Percentiles rank a stretch among this genome's conserved stretches.
phyloP scores from a whole-genome alignment of 2,797 vertebrate genomes.

The Delichon dasypus region DNA sequence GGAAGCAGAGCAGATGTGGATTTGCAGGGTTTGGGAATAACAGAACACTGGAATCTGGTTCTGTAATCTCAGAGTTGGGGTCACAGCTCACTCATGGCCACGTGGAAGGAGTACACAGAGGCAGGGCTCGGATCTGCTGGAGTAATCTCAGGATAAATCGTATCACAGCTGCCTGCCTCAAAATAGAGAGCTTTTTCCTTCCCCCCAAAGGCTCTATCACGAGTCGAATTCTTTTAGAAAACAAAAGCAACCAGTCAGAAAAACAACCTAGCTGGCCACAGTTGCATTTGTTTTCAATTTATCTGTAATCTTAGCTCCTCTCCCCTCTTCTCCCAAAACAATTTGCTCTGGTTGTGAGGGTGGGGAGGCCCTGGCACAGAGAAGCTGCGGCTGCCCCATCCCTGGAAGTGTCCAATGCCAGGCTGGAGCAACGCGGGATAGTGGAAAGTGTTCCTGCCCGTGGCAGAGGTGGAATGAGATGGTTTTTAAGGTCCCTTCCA shows the following conservation, averaged over 20 bases:
- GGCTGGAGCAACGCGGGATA: fast-evolving
- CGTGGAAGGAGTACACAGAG: neutral
- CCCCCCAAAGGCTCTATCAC: neutral
- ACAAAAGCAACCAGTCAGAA: neutral
- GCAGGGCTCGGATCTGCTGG: neutral
- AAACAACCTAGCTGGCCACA: neutral
- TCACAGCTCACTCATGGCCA: neutral
- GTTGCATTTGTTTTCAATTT: neutral
- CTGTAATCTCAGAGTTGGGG: fast-evolving
- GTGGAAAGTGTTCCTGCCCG: neutral
- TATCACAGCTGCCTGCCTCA: neutral
- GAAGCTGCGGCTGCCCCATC: neutral
- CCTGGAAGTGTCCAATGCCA: neutral
- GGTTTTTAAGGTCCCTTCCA: neutral
- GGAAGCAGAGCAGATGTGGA: neutral
- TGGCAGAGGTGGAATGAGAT: neutral
- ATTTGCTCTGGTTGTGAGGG: neutral
- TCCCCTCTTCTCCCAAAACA: neutral
- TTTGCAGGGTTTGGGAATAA: fast-evolving
- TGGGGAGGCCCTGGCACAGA: neutral
- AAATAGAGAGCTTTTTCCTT: neutral
- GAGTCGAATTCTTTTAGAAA: neutral
- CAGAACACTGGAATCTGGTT: neutral
- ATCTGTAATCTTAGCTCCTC: neutral
- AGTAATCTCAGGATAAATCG: neutral